These are phyloP conservation scores for Lycaena phlaeas DNA, from an alignment of 2,888 invertebrate genomes.

Conservation along the genomic window DNA sequence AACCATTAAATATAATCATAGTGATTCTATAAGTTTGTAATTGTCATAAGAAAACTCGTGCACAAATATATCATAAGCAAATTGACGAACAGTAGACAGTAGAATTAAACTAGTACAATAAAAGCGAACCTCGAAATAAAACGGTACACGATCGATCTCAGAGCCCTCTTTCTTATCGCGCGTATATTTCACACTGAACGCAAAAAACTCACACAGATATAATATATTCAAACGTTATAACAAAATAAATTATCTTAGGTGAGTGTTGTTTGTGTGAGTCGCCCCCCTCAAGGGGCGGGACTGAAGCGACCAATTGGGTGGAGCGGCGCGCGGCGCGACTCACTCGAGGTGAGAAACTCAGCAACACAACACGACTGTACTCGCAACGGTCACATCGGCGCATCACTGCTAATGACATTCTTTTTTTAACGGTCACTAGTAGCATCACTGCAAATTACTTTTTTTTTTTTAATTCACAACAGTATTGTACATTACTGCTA, in stretches of 20 bases:
- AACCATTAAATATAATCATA: no score
- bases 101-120: constrained; percentile 52
- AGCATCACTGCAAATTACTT: no score
- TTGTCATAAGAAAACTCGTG: no score
- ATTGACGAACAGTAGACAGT: no score
- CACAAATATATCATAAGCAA: no score
- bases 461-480: no score
- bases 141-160: constrained; percentile 68
- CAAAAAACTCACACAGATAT: constrained; percentile 74
- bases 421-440: no score
- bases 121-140: constrained; percentile 54
- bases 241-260: constrained; percentile 74
- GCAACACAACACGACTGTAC: constrained; percentile 28
- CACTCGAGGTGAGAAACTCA: constrained; percentile 47
- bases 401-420: no score
- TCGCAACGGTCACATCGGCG: no score
- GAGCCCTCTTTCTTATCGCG: constrained; percentile 73
- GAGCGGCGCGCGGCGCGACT: constrained; percentile 68
- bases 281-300: constrained; percentile 67
- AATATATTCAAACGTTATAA: constrained; percentile 73
- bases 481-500: no score
- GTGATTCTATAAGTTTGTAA: no score
- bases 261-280: constrained; percentile 58
- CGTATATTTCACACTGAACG: constrained; percentile 73
- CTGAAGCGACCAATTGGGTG: constrained; percentile 67